These are phyloP conservation scores for Anguilla japonica DNA, from an alignment of 2,113 vertebrate genomes.

Conservation along the genomic window DNA sequence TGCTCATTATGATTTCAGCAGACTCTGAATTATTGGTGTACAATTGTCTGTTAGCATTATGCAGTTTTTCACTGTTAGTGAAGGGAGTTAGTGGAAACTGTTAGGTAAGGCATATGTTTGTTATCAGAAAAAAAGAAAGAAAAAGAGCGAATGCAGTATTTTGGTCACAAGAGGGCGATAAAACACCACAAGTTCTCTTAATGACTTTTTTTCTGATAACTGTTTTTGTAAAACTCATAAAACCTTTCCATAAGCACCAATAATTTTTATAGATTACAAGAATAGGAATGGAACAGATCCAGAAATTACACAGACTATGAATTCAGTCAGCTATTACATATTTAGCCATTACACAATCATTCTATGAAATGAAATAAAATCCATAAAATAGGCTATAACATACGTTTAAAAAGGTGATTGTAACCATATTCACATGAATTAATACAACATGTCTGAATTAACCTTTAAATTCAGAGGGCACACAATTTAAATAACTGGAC, in stretches of 20 bases:
- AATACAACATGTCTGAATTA: neutral
- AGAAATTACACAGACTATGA: neutral
- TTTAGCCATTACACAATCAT: neutral
- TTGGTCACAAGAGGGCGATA: slow-evolving; percentile 26
- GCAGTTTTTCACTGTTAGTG: neutral
- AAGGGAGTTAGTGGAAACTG: neutral
- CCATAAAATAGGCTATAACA: neutral
- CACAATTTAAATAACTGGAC: neutral
- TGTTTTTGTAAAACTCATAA: slow-evolving; percentile 17
- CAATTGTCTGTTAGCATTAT: no score
- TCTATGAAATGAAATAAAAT: neutral
- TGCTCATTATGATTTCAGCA: neutral
- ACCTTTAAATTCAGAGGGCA: neutral
- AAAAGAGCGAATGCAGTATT: neutral
- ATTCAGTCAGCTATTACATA: neutral
- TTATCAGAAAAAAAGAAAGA: neutral
- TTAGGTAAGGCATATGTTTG: neutral
- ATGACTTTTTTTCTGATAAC: neutral
- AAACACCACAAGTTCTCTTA: slow-evolving; percentile 23
- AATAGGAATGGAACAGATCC: neutral
- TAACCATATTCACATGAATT: neutral
- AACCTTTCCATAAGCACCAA: slow-evolving; percentile 21
- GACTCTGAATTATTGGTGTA: neutral
- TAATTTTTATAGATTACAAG: slow-evolving; percentile 2
- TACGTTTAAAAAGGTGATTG: neutral